Evolutionary conservation across 2,888 invertebrate genomes (phyloP).

Genomic region (Linyphia triangularis): DNA sequence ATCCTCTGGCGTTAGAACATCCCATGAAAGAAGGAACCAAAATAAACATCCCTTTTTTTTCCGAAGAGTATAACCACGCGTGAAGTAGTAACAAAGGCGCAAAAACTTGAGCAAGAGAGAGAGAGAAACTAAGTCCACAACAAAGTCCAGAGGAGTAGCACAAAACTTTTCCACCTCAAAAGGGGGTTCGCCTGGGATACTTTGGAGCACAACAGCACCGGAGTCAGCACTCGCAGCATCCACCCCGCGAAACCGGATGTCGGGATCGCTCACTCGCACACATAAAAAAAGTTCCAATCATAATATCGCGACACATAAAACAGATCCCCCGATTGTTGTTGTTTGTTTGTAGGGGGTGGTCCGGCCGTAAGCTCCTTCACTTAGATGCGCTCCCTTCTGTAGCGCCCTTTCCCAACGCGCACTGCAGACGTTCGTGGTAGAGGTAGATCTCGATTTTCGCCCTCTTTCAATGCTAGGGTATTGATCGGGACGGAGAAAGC

Average conservation of each 20-base stretch:
- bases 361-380: slow-evolving; percentile 61
- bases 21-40: background rate
- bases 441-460: slow-evolving; percentile 60
- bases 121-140: slow-evolving; percentile 16
- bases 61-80: background rate
- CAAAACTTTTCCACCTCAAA: slow-evolving; percentile 46
- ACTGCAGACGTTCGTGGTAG: slow-evolving; percentile 73
- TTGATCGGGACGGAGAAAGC: slow-evolving; percentile 59
- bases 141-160: slow-evolving; percentile 26
- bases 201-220: slow-evolving; percentile 14
- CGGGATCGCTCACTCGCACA: background rate
- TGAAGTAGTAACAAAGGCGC: background rate
- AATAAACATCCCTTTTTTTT: background rate
- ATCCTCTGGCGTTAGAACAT: slow-evolving; percentile 38
- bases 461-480: slow-evolving; percentile 67
- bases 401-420: slow-evolving; percentile 67
- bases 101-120: slow-evolving; percentile 42
- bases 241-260: too few relatives aligned
- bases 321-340: slow-evolving; percentile 44
- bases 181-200: slow-evolving; percentile 3
- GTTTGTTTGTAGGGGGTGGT: slow-evolving; percentile 51
- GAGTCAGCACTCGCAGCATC: slow-evolving; percentile 37
- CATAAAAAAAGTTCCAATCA: background rate
- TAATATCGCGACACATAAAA: slow-evolving; percentile 28
- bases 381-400: slow-evolving; percentile 52